Conservation (phyloP, 2,888 invertebrate genomes). For the Oxycera nigricornis region DNA sequence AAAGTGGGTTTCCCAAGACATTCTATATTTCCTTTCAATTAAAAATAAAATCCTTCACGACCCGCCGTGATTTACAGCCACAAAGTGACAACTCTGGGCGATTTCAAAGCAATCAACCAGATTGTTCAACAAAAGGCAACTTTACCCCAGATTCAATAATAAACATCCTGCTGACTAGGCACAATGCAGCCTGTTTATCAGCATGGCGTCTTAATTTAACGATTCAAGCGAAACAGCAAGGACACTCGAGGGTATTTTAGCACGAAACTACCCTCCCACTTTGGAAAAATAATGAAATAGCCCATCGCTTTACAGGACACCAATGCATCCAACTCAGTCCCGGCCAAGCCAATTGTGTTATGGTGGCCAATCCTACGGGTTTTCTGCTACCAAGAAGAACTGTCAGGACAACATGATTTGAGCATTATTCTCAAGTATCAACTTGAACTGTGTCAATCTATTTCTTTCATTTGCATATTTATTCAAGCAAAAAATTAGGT, state of each 20-base stretch:
- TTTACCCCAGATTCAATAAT: neutral
- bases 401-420: constrained; percentile 27
- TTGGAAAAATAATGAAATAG: constrained; percentile 4
- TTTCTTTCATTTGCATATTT: constrained; percentile 43
- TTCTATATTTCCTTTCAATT: neutral
- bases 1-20: too few species aligned
- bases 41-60: neutral
- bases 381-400: neutral
- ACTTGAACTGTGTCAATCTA: constrained; percentile 36
- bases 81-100: neutral
- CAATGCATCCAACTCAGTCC: too few species aligned
- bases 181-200: neutral
- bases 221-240: too few species aligned
- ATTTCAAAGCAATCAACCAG: neutral
- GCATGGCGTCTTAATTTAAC: neutral
- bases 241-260: too few species aligned
- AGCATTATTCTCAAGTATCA: constrained; percentile 31
- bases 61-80: neutral
- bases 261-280: neutral
- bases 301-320: too few species aligned
- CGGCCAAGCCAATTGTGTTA: too few species aligned
- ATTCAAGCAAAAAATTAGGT: constrained; percentile 43
- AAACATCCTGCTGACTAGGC: neutral
- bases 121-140: neutral
- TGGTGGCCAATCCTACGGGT: too few species aligned